Base-by-base conservation (phyloP, 2,797 vertebrate genomes). In the Phataginus tetradactyla region DNA sequence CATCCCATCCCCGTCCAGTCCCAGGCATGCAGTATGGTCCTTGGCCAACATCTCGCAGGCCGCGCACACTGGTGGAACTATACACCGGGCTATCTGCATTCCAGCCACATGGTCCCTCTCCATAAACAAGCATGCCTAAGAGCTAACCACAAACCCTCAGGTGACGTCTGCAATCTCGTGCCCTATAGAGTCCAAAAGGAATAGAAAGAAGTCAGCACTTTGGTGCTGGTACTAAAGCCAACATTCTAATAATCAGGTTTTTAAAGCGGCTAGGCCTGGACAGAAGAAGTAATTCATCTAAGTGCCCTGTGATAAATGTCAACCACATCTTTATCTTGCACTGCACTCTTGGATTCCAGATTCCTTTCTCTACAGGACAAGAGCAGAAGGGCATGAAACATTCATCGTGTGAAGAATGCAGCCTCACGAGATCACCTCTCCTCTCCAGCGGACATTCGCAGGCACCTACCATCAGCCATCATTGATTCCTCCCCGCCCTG, bases 111-210 rank as follows among this genome's bases (percentile, higher is more conserved):
- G 55, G 80, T 69, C 88, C 72, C 88, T 91, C 75, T 79, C 84
- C 63, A 78, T 49, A 86, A 97, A 77, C 45, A 71, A 69, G 86
- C 23, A 78, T 51, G 61, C 32, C 37, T 66, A 92, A 86, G 18
- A 95, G n/a, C 86, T 87, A 95, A 68, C 75, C 61, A 86, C 34
- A 92, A 66, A 81, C 66, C 34, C 53, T 89, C 72, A 29, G 63
- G 87, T 95, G 55, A 42, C 66, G 57, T 92, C 45, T 59, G 78
- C 2, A 79, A 85, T 74, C 53, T 57, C 69, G 45, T 92, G 42
- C 94, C 79, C 92, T 79, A 55, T 27, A 64, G 80, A 55, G 49
- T 87, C 80, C 59, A 49, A 89, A 93, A 90, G 94, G n/a, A 86
- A 81, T 42, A 84, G 32, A 91, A 61, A 72, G 11, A 61, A 81